Conservation (phyloP, 2,888 invertebrate species). For the Junonia oenone region DNA sequence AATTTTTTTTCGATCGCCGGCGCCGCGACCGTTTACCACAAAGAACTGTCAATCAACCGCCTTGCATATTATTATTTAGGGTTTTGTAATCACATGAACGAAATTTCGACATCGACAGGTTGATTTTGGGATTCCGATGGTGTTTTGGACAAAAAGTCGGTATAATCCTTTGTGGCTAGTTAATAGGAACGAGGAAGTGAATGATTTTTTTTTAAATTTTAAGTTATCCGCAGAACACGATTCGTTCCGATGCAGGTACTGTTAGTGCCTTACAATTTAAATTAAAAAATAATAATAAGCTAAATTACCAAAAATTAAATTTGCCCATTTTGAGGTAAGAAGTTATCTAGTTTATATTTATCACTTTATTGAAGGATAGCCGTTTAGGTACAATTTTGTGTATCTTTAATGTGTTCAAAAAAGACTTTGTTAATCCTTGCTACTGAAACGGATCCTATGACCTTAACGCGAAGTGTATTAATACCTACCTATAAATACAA, state of each 20-base stretch:
- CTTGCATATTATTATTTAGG: conserved; percentile 65
- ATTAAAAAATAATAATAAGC: not conserved
- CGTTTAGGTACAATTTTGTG: not conserved
- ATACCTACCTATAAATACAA: too few relatives aligned
- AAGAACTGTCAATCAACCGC: conserved; percentile 66
- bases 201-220: not conserved
- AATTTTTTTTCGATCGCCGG: conserved; percentile 43
- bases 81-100: conserved; percentile 44
- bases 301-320: not conserved
- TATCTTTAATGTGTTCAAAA: not conserved
- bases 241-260: not conserved
- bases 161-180: conserved; percentile 11
- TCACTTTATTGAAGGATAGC: too few relatives aligned
- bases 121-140: conserved; percentile 33
- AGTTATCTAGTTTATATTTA: too few relatives aligned
- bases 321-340: too few relatives aligned
- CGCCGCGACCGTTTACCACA: conserved; percentile 42
- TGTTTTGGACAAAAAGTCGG: conserved; percentile 27
- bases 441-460: too few relatives aligned
- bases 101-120: conserved; percentile 51
- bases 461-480: too few relatives aligned
- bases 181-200: not conserved
- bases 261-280: not conserved
- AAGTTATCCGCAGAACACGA: not conserved
- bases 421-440: too few relatives aligned